Percentiles rank a stretch among this genome's conserved stretches.
phyloP scores from a whole-genome alignment of 2,113 vertebrate species.

The Cyanistes caeruleus region DNA sequence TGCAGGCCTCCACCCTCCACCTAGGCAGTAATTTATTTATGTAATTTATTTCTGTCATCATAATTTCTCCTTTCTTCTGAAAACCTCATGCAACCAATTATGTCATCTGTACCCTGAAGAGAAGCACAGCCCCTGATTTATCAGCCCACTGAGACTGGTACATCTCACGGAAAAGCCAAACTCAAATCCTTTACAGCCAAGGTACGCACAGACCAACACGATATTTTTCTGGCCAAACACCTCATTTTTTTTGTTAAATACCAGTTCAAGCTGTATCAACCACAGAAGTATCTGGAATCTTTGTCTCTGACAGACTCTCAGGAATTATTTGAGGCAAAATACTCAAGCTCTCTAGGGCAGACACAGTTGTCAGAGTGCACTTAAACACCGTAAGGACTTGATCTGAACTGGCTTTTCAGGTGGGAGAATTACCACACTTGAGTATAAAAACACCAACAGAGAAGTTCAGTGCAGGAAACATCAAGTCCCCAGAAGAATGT shows the following conservation, averaged over 20 bases:
- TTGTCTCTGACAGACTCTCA: neutral
- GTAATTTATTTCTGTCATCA: neutral
- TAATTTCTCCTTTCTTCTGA: neutral
- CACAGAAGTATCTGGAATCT: neutral
- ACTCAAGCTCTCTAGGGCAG: neutral
- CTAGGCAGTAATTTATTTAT: neutral
- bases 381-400: neutral
- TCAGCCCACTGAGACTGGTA: neutral
- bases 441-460: neutral
- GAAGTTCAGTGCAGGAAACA: accelerated
- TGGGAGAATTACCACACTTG: neutral
- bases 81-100: neutral
- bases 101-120: neutral
- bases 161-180: neutral
- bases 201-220: accelerated
- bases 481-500: neutral
- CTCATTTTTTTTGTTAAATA: neutral
- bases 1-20: neutral
- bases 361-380: neutral
- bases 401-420: neutral
- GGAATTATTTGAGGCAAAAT: neutral
- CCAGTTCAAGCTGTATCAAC: neutral
- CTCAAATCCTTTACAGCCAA: neutral
- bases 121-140: neutral
- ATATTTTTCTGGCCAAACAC: neutral